Evolutionary conservation across 2,113 vertebrate species (phyloP).

Genomic region (Cebus imitator): DNA sequence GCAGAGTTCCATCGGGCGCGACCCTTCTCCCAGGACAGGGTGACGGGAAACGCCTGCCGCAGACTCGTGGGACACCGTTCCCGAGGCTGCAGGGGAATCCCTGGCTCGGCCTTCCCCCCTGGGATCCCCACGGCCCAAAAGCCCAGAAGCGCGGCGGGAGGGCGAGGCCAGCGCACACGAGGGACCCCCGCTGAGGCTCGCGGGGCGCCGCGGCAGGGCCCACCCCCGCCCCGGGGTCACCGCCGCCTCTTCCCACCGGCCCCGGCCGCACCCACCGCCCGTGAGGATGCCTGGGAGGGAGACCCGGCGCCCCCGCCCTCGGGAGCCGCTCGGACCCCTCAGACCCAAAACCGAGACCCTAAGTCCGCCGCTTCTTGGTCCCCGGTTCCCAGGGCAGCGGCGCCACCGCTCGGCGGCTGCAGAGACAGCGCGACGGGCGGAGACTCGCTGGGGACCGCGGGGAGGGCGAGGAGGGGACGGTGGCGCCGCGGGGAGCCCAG

Average conservation of each 20-base stretch:
- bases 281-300: background rate
- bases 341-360: background rate
- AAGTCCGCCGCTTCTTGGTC: background rate
- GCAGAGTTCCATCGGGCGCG: background rate
- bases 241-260: background rate
- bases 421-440: conserved; percentile 48
- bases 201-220: no score
- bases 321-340: accelerated
- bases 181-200: background rate
- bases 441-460: no score
- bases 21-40: background rate
- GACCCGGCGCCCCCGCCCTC: background rate
- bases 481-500: no score
- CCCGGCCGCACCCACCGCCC: no score
- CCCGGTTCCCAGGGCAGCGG: conserved; percentile 82
- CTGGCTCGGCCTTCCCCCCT: no score
- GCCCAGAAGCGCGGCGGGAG: no score
- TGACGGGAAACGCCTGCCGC: background rate
- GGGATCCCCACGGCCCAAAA: no score
- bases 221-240: background rate
- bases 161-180: background rate
- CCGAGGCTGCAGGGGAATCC: no score
- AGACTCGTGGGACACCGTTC: background rate
- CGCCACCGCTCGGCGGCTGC: conserved; percentile 80
- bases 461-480: no score